A percentile compares a stretch with the other conserved stretches of the same genome.
These are phyloP conservation scores for Tauraco erythrolophus DNA, from an alignment of 2,113 vertebrate species.

Conservation along the genomic window DNA sequence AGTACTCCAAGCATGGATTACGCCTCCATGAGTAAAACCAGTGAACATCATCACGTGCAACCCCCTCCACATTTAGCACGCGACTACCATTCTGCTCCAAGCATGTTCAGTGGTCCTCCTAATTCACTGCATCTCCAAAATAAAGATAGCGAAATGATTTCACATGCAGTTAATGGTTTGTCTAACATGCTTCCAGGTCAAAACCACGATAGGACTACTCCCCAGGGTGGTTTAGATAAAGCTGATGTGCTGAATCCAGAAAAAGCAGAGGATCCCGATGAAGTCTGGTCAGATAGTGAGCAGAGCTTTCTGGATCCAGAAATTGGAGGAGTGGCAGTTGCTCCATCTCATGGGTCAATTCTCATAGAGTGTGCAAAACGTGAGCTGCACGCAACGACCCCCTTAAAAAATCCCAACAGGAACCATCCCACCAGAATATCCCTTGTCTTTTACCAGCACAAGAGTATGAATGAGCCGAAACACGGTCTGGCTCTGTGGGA, in stretches of 20 bases:
- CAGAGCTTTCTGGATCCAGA: conserved; percentile 95
- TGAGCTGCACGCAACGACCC: conserved; percentile 95
- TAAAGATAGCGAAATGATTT: conserved; percentile 80
- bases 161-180: conserved; percentile 75
- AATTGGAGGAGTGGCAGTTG: conserved; percentile 96
- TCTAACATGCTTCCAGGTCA: conserved; percentile 81
- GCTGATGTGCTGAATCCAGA: conserved; percentile 73
- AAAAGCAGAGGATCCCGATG: conserved; percentile 81
- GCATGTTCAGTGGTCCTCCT: conserved; percentile 75
- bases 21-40: conserved; percentile 77
- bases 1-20: conserved; percentile 78
- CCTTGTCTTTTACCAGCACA: conserved; percentile 98
- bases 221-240: conserved; percentile 71
- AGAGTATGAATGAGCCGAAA: conserved; percentile 96
- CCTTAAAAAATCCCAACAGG: conserved; percentile 91
- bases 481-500: conserved; percentile 95
- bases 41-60: conserved; percentile 81
- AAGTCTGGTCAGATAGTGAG: conserved; percentile 97
- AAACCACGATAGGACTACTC: conserved; percentile 76
- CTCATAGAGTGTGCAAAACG: conserved; percentile 98
- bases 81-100: conserved; percentile 72
- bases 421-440: conserved; percentile 93
- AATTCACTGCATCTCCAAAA: conserved; percentile 84
- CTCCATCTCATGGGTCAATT: conserved; percentile 94
- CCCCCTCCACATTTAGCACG: conserved; percentile 77